Evolutionary conservation across 2,888 invertebrate species (phyloP).

Genomic region (Microctonus aethiopoides): DNA sequence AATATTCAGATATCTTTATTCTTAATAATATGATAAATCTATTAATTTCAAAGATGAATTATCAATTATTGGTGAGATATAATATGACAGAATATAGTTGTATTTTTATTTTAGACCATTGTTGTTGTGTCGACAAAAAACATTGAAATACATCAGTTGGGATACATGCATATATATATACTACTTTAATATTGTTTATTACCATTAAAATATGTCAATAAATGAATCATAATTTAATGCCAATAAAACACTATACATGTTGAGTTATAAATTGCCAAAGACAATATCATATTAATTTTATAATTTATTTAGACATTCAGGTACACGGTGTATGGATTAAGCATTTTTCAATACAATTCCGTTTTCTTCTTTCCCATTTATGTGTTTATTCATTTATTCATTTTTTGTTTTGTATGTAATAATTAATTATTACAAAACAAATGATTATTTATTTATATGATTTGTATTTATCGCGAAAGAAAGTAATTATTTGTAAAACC

Average conservation of each 20-base stretch:
- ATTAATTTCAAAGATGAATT: no score
- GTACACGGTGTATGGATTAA: conserved; percentile 45
- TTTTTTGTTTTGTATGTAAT: conserved; percentile 12
- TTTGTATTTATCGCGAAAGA: background rate
- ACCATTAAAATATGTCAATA: no score
- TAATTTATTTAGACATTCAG: conserved; percentile 45
- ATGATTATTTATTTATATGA: no score
- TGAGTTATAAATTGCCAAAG: conserved; percentile 3
- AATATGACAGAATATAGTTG: no score
- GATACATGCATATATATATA: no score
- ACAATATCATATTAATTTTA: conserved; percentile 34
- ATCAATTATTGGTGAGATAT: no score
- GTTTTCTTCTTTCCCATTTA: background rate
- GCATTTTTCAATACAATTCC: conserved; percentile 34
- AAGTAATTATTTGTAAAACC: background rate
- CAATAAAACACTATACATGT: background rate
- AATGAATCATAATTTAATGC: background rate
- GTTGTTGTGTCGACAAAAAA: no score
- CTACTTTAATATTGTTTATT: no score
- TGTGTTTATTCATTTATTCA: conserved; percentile 9
- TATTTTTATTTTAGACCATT: no score
- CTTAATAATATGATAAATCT: no score
- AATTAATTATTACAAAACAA: background rate
- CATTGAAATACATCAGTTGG: no score
- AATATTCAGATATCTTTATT: no score